Evolutionary conservation across 2,113 vertebrate genomes (phyloP).

Genomic region (Phrynosoma platyrhinos): DNA sequence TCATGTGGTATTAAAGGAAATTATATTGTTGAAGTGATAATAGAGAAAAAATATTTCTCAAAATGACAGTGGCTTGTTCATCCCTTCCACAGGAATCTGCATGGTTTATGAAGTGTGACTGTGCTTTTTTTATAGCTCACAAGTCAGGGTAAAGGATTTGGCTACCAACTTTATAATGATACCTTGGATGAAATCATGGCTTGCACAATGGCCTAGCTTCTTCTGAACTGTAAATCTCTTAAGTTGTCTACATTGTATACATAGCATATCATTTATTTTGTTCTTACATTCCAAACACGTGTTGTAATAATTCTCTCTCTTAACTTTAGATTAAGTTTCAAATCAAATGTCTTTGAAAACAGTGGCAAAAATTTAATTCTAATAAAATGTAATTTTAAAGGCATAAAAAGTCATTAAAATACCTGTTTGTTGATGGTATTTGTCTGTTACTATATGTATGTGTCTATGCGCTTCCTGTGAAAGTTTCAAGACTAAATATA

Average conservation of each 20-base stretch:
- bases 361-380: not conserved
- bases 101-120: not conserved
- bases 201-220: not conserved
- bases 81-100: not conserved
- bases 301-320: not conserved
- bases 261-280: not conserved
- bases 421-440: fast-evolving
- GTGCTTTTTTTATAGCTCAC: not conserved
- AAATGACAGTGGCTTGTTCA: not conserved
- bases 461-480: not conserved
- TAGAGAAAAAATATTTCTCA: not conserved
- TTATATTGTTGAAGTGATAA: not conserved
- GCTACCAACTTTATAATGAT: not conserved
- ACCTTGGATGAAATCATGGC: not conserved
- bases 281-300: not conserved
- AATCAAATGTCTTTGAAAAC: not conserved
- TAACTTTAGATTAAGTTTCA: not conserved
- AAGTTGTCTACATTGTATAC: not conserved
- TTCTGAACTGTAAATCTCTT: not conserved
- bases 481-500: not conserved
- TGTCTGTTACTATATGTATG: not conserved
- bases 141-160: not conserved
- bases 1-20: not conserved
- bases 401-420: slow-evolving; percentile 11
- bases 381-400: not conserved